These are phyloP conservation scores for Criorhina ranunculi DNA, from an alignment of 2,888 invertebrate genomes.

Conservation along the genomic window DNA sequence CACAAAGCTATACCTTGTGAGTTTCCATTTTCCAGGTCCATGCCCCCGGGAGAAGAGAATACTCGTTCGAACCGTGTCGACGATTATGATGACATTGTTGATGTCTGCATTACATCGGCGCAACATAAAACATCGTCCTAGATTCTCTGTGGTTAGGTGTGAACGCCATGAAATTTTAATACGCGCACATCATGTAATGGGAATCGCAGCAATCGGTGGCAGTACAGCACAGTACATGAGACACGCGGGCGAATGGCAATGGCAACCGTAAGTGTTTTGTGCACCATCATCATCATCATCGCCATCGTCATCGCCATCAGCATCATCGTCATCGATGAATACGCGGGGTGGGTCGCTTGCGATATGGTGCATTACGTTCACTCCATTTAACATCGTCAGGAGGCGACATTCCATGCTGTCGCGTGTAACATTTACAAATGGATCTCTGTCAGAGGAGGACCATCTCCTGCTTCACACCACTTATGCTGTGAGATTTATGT, in stretches of 20 bases:
- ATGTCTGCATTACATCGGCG: constrained; percentile 54
- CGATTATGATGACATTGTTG: constrained; percentile 70
- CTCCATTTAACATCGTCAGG: constrained; percentile 70
- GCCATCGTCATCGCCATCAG: too few species aligned
- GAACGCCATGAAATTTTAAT: constrained; percentile 68
- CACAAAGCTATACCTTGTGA: too few species aligned
- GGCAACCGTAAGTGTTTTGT: constrained; percentile 59
- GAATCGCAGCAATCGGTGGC: constrained; percentile 41
- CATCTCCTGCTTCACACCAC: constrained; percentile 56
- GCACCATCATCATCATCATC: constrained; percentile 34
- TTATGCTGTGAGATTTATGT: constrained; percentile 75
- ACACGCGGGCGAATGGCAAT: constrained; percentile 4
- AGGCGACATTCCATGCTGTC: constrained; percentile 33
- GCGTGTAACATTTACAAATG: constrained; percentile 61
- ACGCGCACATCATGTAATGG: constrained; percentile 65
- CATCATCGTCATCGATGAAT: constrained; percentile 47
- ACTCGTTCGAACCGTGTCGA: constrained; percentile 12
- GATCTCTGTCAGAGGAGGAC: constrained; percentile 41
- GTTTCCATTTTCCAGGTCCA: too few species aligned
- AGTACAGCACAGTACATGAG: too few species aligned
- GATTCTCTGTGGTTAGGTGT: constrained; percentile 55
- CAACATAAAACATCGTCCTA: constrained; percentile 61
- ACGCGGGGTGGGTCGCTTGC: constrained; percentile 13
- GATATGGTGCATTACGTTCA: constrained; percentile 61
- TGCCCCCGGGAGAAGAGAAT: constrained; percentile 6